phyloP scores from a whole-genome alignment of 2,113 vertebrate genomes.

The Leptocoma aspasia region DNA sequence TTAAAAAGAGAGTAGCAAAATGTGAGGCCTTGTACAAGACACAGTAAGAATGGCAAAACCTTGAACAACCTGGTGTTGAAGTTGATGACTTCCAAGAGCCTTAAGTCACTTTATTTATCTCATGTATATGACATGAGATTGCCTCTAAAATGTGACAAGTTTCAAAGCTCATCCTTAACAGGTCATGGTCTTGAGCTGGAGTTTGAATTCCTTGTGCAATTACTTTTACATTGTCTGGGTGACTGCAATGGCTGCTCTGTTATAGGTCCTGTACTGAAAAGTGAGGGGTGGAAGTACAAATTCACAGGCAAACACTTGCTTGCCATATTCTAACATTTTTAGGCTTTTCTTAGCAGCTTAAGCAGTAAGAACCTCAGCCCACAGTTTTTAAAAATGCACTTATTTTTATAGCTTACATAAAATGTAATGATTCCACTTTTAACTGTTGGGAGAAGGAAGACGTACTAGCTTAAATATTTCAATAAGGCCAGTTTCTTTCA shows the following conservation, averaged over 20 bases:
- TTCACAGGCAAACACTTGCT: not conserved
- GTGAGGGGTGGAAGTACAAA: not conserved
- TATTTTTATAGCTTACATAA: not conserved
- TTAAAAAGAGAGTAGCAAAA: not conserved
- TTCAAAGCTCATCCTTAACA: not conserved
- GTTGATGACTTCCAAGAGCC: not conserved
- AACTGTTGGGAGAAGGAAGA: not conserved
- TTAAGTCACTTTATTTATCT: not conserved
- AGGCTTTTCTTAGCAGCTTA: not conserved
- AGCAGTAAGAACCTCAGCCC: not conserved
- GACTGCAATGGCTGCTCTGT: not conserved
- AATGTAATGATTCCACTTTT: not conserved
- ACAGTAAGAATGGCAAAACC: not conserved
- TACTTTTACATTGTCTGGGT: not conserved
- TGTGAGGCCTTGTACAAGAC: not conserved
- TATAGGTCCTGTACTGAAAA: not conserved
- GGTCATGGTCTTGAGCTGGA: not conserved
- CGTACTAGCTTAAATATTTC: not conserved
- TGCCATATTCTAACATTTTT: not conserved
- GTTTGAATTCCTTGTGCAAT: not conserved
- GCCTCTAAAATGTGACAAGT: not conserved
- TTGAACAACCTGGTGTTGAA: not conserved
- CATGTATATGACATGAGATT: not conserved
- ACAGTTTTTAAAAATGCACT: not conserved
- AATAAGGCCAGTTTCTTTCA: not conserved